Conservation (phyloP, 2,113 vertebrate species). For the Peromyscus maniculatus region DNA sequence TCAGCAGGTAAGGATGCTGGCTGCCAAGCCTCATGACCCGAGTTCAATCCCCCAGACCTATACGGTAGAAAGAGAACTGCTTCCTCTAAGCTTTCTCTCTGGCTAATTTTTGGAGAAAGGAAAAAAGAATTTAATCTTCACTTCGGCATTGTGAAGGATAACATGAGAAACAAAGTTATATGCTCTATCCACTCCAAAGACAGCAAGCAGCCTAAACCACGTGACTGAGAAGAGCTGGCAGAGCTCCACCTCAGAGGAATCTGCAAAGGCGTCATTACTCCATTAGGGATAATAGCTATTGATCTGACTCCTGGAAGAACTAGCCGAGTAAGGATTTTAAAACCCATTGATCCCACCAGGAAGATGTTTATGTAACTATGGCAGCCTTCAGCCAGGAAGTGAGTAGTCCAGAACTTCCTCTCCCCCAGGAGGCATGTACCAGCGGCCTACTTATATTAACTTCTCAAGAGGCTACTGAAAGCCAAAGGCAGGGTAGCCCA, state of each 20-base stretch:
- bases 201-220: constrained; percentile 63
- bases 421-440: background rate
- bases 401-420: constrained; percentile 8
- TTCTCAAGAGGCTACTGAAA: constrained; percentile 50
- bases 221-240: constrained; percentile 62
- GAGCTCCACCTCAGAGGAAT: constrained; percentile 63
- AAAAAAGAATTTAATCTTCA: constrained; percentile 5
- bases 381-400: background rate
- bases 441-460: constrained; percentile 42
- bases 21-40: background rate
- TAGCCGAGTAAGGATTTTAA: background rate
- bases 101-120: background rate
- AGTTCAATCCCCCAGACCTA: background rate
- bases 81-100: background rate
- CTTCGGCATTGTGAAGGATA: constrained; percentile 3
- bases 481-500: background rate
- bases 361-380: constrained; percentile 33
- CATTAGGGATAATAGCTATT: constrained; percentile 84
- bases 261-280: constrained; percentile 46
- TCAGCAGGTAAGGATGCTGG: background rate
- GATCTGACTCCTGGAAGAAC: constrained; percentile 72
- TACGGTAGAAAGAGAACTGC: background rate
- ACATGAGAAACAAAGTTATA: constrained; percentile 31
- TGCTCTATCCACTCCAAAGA: constrained; percentile 21
- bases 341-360: constrained; percentile 1